Evolutionary conservation across 2,888 invertebrate genomes (phyloP).

Genomic region (Neocrepidodera transversa): DNA sequence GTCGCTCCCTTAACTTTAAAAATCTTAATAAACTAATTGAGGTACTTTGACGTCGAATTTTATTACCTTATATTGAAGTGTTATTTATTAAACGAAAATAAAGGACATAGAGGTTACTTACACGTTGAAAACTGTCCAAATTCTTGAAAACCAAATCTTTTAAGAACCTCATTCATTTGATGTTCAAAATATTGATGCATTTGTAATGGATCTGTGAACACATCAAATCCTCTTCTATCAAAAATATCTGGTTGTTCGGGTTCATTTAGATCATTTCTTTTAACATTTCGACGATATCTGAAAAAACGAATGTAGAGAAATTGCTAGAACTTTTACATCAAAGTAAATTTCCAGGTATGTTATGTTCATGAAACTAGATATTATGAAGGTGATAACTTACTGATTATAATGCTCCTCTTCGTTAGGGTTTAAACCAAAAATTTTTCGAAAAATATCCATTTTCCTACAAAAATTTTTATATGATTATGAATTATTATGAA

Average conservation of each 20-base stretch:
- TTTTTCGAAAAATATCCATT: slow-evolving; percentile 20
- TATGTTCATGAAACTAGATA: not conserved
- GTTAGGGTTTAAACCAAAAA: slow-evolving; percentile 13
- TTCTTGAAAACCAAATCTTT: slow-evolving; percentile 57
- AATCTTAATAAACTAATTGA: no score
- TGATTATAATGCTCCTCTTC: not conserved
- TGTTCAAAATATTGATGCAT: slow-evolving; percentile 69
- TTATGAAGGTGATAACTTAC: slow-evolving; percentile 6
- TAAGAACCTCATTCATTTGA: slow-evolving; percentile 67
- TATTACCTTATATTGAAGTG: no score
- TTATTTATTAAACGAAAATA: no score
- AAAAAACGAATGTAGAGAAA: not conserved
- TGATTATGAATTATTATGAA: not conserved
- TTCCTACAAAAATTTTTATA: not conserved
- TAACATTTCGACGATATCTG: not conserved
- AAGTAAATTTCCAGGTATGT: not conserved
- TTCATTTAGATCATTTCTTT: slow-evolving; percentile 1
- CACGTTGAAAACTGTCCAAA: slow-evolving; percentile 38
- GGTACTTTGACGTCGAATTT: no score
- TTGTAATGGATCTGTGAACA: slow-evolving; percentile 68
- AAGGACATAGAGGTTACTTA: slow-evolving; percentile 17
- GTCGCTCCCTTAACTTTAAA: no score
- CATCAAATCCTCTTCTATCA: slow-evolving; percentile 57
- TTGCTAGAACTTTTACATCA: not conserved
- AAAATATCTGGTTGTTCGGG: slow-evolving; percentile 1